Base-by-base conservation (phyloP, 2,797 vertebrate genomes). In the Percopsis omiscomaycus region DNA sequence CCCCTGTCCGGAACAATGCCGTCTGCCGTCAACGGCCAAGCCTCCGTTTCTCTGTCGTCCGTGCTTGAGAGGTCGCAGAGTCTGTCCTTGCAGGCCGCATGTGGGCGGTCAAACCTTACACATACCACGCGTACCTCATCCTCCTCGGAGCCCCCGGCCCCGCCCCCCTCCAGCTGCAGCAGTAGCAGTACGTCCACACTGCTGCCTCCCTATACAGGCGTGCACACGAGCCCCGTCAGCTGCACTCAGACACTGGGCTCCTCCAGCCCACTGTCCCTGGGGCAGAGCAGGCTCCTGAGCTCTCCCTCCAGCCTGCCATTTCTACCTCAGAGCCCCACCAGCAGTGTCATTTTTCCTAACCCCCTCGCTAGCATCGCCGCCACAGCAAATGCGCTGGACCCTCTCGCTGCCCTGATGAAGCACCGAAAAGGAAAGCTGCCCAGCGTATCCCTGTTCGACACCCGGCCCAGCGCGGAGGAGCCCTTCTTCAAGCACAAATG, bases 401-500 rank as follows among this genome's bases (percentile, higher is more conserved):
- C 96, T 3, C 91, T 98, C 1, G 92, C 95, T 0, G 94, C 96
- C 66, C 92, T 98, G 77, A 94, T 97, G 93, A 99, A 97, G 87
- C 94, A 97, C 75, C 93, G 95, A 80, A 98, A 96, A 82, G 94
- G 93, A 74, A 98, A 96, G 75, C 92, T 95, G 71, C 93, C 95
- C 3, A 94, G 92, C 1, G 90, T 94, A 81, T 94, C 95, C 4
- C 92, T 95, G 81, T 96, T 98, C 77, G 96, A 98, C 69, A 92
- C 93, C 55, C 97, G 98, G 91, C 93, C 94, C 64, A 91, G 91
- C 74, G 93, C 95, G 0, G 96, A 98, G 86, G 97, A 99, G 84
- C 94, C 96, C 47, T 99, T 99, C 91, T 98, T 98, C 84, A 99
- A 98, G 87, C 98, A 99, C 81, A 99, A 99, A 91, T 99, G 98